Base-by-base conservation (phyloP, 1,140 invertebrate genomes). In the Drosophila chauvacae region DNA sequence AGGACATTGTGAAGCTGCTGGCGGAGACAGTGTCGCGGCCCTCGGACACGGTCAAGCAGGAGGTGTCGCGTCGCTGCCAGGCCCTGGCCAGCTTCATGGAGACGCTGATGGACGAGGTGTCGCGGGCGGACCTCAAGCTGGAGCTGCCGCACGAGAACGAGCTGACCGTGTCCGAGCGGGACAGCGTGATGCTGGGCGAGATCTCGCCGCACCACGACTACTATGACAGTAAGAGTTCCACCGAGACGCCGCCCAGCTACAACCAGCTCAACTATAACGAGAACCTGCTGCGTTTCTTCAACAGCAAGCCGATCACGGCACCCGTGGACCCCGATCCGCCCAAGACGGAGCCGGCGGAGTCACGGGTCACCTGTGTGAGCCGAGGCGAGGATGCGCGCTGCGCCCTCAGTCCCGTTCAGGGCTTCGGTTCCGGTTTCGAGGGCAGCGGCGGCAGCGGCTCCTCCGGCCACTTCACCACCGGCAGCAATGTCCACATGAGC, bases 231-330 rank as follows among this genome's bases (percentile, higher is more conserved):
- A 97, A 96, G 92, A 96, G 96, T 6, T 97, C 96, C 20, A 96
- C 95, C 2, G 96, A 96, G 83, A 97, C 96, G 23, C 96, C 96
- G 30, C 95, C 96, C 7, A 97, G 96, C 81, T 97, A 97, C 93
- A 97, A 96, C 90, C 96, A 97, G 87, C 93, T 97, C 7, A 97
- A 97, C 93, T 97, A 97, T 90, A 96, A 96, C 86, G 96, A 97
- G 90, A 98, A 96, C 82, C 94, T 98, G 44, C 94, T 96, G 91
- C 94, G 96, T 79, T 97, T 97, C 92, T 97, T 97, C 93, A 95
- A 96, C 83, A 97, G 96, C 91, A 95, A 97, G 82, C 95, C 96
- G 4, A 94, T 95, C 70, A 95, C 95, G 3, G 94, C 93, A 2
- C 93, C 93, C 26, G 69, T 73, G 7, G 94, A 93, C 70, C 82